Base-by-base conservation (phyloP, 1,140 invertebrate species). In the Drosophila bifasciata region DNA sequence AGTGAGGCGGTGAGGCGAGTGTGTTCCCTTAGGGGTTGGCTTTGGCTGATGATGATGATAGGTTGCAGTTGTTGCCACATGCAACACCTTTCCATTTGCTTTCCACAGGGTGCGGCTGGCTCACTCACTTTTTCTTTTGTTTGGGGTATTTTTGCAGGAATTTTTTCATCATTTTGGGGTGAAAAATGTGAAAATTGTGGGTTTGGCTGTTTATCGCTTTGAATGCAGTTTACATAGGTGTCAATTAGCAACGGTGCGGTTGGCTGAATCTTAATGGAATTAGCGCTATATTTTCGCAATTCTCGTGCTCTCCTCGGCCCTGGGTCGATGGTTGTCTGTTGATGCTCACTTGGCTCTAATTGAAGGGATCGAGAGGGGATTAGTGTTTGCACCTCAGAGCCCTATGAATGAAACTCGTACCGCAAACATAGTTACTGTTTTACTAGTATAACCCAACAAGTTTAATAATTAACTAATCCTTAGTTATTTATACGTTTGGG, bases 191-290 rank as follows among this genome's bases (percentile, higher is more conserved):
- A 46, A 48, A 53, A 61, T 62, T 64, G 71, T 81, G 71, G 83
- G 78, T 69, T 83, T 67, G 66, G 49, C 75, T 64, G 71, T 51
- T 51, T 78, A 74, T 67, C 81, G 64, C 76, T 68, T 86, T 72
- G 71, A 88, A 88, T 88, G 72, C 67, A 76, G 66, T 83, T 88
- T 88, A 68, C 64, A 68, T 68, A 89, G 75, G 83, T 88, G 83
- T 89, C 83, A 88, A 88, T 88, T 88, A 88, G 81, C 69, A 67
- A 86, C 64, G 81, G 83, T 86, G 83, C 83, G 83, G 83, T 86
- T 79, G 74, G 78, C 16, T 88, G 81, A 59, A 52, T 81, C 78
- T 86, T 70, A 76, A 86, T 85, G 77, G 45, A 28, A 57, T 58
- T 57, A 66, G 40, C 36, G 70, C 71, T 61, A 56, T 80, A 48